phyloP scores from a whole-genome alignment of 1,140 invertebrate genomes.

The Zophobas morio region DNA sequence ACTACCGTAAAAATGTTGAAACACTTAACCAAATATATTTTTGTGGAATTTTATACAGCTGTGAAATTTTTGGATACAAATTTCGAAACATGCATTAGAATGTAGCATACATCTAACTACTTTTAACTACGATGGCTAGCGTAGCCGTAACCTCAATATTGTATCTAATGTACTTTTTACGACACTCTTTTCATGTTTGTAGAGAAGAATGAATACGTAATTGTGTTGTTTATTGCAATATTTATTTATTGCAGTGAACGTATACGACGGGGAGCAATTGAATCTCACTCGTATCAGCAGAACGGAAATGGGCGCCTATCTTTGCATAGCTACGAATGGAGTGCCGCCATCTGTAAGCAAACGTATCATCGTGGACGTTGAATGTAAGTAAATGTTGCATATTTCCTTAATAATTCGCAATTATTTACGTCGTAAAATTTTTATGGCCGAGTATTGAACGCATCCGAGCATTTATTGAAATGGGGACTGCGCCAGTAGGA shows the following conservation, averaged over 20 bases:
- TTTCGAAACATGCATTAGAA: too few relatives aligned
- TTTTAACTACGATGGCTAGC: too few relatives aligned
- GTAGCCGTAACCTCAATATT: too few relatives aligned
- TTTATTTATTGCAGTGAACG: conserved; percentile 74
- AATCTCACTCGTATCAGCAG: conserved; percentile 87
- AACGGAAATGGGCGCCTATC: conserved; percentile 89
- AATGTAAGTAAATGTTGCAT: conserved; percentile 80
- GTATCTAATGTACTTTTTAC: too few relatives aligned
- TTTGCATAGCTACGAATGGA: conserved; percentile 87
- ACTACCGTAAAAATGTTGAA: too few relatives aligned
- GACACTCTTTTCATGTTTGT: neutral
- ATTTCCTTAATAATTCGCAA: conserved; percentile 37
- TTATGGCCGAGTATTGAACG: conserved; percentile 9
- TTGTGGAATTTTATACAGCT: too few relatives aligned
- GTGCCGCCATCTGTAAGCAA: conserved; percentile 91
- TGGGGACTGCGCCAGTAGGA: neutral
- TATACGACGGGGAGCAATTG: conserved; percentile 85
- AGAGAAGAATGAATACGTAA: neutral
- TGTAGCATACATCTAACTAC: too few relatives aligned
- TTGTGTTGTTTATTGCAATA: conserved; percentile 43
- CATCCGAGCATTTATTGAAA: neutral
- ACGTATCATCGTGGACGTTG: conserved; percentile 89
- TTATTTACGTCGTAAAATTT: conserved; percentile 29
- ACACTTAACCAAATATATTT: too few relatives aligned
- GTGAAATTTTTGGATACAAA: too few relatives aligned